Evolutionary conservation across 2,113 vertebrate genomes (phyloP), one percentile per base, ranked within the genome.

Genomic region (Ptilonorhynchus violaceus): DNA sequence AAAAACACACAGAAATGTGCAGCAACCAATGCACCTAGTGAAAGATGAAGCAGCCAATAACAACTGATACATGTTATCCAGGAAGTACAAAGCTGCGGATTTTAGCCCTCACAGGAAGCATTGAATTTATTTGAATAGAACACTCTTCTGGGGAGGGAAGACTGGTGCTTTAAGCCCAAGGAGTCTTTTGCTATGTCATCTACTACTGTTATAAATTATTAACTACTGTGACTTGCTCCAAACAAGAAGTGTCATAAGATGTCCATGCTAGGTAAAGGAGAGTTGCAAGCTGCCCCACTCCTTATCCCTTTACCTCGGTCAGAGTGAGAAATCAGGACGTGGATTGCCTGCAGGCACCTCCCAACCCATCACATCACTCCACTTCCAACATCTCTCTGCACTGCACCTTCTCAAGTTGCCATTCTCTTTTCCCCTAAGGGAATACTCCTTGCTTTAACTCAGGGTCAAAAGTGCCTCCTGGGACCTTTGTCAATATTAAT

Each of bases 401-500:
- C 27, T 27, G 41, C 18, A 35, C 16, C 41, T 64, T 87, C 70
- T 85, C 8, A 3, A 37, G 62, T 75, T 85, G 37, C 50, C 4
- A 2, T 49, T 88, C 52, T 37, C 11, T 60, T 82, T 79, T 53
- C 41, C 44, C n/a, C 41, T 56, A 12, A 73, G 49, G 66, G 46
- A 52, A 76, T 0, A 1, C 22, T 62, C 72, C 25, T 93, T 73
- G 42, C 35, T 77, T 91, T 95, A 35, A 60, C 33, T 82, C 60
- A 64, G 47, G 44, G 68, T 82, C 56, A 93, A 76, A 95, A 91
- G 75, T 63, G 39, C 28, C 60, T 76, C 28, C 58, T 9, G 30
- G 79, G 73, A 85, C 24, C 27, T 94, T 91, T 11, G 15, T 75
- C 66, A 88, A 46, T 93, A 94, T 92, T 95, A 83, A 85, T 83